Evolutionary conservation across 1,140 invertebrate genomes (phyloP), one percentile per base, ranked within the genome.

Genomic region (Pseudomyrmex cubaensis): DNA sequence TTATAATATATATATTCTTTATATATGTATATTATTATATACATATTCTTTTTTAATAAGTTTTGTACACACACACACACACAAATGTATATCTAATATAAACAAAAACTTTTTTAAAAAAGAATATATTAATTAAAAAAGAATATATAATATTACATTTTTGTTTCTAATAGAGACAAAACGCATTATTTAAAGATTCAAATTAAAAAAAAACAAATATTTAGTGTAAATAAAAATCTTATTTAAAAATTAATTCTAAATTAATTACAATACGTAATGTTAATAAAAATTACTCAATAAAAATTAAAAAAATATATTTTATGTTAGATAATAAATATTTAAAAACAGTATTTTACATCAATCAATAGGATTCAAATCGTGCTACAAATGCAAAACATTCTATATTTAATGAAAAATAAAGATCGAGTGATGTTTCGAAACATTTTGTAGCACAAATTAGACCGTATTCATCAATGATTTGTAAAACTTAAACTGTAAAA

Each of bases 11-110:
- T 17, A 56, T 56, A 56, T 20, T 20, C 20, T 20, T 20, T 56
- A 56, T 56, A 56, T 56, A 56, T 25, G 2, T 25, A 25, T 25
- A 25, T 25, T 35, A 1, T 35, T 35, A 35, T 35, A 35, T 35
- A 35, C 5, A 7, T 35, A 35, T 35, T 35, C 35, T 35, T 35
- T 35, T 35, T 35, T 35, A 35, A n/a, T 5, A 56, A 0, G 12
- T 57, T 57, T 17, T 57, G n/a, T 57, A 1, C 1, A 5, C 12
- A 61, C 17, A 15, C 7, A 63, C 13, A 13, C 15, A n/a, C 12
- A 66, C 15, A 63, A 15, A 35, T 2, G 44, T n/a, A 72, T 72
- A 35, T 12, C 12, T 12, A 22, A 48, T 74, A 48, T 75, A 75
- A 63, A n/a, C 12, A 25, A 48, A 74, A 74, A 22, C 2, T 22